Evolutionary conservation across 1,140 invertebrate species (phyloP).

Genomic region (Calliopsis andreniformis): DNA sequence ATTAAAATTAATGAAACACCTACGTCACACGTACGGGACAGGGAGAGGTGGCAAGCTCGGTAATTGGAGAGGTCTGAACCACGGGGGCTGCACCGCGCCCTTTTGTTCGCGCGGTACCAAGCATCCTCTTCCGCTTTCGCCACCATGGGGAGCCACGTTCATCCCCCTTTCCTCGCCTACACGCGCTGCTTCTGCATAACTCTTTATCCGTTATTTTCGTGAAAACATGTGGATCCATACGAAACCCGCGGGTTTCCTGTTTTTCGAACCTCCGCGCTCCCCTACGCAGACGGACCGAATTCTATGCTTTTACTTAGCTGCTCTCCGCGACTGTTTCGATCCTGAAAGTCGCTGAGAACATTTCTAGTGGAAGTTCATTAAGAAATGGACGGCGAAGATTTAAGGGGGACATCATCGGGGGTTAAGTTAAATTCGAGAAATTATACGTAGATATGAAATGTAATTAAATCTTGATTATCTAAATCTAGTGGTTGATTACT

Average conservation of each 20-base stretch:
- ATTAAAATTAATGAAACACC: conserved; percentile 77
- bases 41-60: conserved; percentile 40
- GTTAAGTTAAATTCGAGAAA: too few species aligned
- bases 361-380: too few species aligned
- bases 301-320: too few species aligned
- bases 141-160: conserved; percentile 35
- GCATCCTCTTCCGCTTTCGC: conserved; percentile 28
- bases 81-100: conserved; percentile 38
- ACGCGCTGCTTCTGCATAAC: conserved; percentile 20
- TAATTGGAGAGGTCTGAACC: conserved; percentile 73
- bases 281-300: too few species aligned
- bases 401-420: too few species aligned
- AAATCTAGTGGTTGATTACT: background rate
- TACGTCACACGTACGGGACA: conserved; percentile 57
- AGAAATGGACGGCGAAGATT: too few species aligned
- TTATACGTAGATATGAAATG: too few species aligned
- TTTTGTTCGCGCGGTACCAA: conserved; percentile 45
- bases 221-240: background rate
- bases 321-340: too few species aligned
- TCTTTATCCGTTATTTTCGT: conserved; percentile 19
- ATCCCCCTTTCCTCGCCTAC: conserved; percentile 10
- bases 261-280: background rate
- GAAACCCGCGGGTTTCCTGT: background rate
- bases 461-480: too few species aligned
- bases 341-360: too few species aligned